phyloP scores from a whole-genome alignment of 2,888 invertebrate species.

The Furcula furcula region DNA sequence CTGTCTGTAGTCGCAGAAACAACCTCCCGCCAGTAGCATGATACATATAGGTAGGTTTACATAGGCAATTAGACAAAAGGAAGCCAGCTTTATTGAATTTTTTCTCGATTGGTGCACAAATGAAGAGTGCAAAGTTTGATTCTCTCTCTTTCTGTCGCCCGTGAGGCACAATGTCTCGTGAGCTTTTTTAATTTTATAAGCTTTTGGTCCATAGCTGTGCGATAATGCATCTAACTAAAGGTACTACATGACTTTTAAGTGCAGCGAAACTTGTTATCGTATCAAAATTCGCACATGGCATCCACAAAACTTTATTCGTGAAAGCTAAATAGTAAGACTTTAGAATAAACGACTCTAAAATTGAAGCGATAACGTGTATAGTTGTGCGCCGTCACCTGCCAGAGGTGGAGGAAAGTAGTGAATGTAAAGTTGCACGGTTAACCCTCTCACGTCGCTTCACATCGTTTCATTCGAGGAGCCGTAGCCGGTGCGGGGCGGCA shows the following conservation, averaged over 20 bases:
- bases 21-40: constrained; percentile 53
- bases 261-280: constrained; percentile 32
- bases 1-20: constrained; percentile 45
- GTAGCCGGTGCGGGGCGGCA: constrained; percentile 35
- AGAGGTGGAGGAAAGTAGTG: constrained; percentile 46
- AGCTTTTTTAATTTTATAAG: constrained; percentile 59
- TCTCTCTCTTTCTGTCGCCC: constrained; percentile 63
- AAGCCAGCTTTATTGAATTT: constrained; percentile 78
- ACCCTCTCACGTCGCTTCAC: constrained; percentile 54
- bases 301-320: constrained; percentile 50
- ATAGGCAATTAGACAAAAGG: constrained; percentile 77
- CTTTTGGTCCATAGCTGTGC: not conserved
- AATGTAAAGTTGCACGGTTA: constrained; percentile 64
- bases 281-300: constrained; percentile 39
- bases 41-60: constrained; percentile 63
- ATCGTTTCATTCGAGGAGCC: constrained; percentile 40
- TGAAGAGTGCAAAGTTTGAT: constrained; percentile 67
- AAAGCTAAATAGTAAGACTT: constrained; percentile 17
- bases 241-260: constrained; percentile 13
- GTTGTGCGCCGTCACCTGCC: constrained; percentile 49
- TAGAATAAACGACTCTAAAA: constrained; percentile 38
- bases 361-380: constrained; percentile 36
- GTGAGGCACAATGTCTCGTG: constrained; percentile 48
- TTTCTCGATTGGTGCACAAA: constrained; percentile 76
- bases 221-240: not conserved